These are phyloP conservation scores for Amphipoea oculea DNA, from an alignment of 2,888 invertebrate genomes.

Conservation along the genomic window DNA sequence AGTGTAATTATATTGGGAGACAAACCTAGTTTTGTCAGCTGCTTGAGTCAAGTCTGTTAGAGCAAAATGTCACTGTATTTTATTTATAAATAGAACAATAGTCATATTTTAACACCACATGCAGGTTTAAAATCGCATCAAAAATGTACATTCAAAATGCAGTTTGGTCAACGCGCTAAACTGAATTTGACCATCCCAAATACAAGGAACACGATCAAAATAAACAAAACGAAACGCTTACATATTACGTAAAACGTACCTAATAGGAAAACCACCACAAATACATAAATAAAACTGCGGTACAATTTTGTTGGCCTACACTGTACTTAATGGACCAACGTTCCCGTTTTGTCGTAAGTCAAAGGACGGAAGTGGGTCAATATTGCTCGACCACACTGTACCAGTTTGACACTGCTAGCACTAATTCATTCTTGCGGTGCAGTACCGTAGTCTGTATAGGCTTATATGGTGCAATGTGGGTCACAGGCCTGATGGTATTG, in stretches of 20 bases:
- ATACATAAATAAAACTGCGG: slow-evolving; percentile 44
- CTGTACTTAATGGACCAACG: slow-evolving; percentile 47
- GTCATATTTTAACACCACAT: neutral
- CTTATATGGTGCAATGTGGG: slow-evolving; percentile 42
- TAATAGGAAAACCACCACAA: slow-evolving; percentile 37
- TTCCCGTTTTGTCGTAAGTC: slow-evolving; percentile 64
- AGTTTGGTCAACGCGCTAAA: neutral
- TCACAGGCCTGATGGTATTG: slow-evolving; percentile 1
- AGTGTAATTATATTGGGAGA: slow-evolving; percentile 5
- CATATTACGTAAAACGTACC: slow-evolving; percentile 11
- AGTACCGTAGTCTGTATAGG: slow-evolving; percentile 34
- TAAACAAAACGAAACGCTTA: slow-evolving; percentile 13
- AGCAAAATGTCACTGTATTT: neutral
- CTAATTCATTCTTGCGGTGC: slow-evolving; percentile 50
- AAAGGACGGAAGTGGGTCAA: slow-evolving; percentile 64
- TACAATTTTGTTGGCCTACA: slow-evolving; percentile 47
- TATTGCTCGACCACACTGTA: slow-evolving; percentile 53
- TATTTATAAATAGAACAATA: neutral
- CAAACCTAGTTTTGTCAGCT: slow-evolving; percentile 5
- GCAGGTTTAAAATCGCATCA: neutral
- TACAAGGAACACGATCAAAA: neutral
- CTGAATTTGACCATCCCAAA: neutral
- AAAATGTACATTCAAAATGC: neutral
- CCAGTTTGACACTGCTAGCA: slow-evolving; percentile 47
- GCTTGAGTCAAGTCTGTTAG: neutral